phyloP scores from a whole-genome alignment of 2,113 vertebrate genomes.

The Aldabrachelys gigantea region DNA sequence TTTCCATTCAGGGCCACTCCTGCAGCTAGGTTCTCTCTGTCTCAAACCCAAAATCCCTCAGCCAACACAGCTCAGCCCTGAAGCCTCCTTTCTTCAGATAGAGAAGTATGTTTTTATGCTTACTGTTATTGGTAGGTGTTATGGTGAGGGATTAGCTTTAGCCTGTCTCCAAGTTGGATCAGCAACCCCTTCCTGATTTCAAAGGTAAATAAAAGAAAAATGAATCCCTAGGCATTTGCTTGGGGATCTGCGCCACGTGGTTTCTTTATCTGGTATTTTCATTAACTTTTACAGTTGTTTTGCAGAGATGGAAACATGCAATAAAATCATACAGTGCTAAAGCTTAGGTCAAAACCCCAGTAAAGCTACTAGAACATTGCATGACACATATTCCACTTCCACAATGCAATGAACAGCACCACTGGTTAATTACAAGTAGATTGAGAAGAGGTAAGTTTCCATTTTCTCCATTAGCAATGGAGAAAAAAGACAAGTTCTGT shows the following conservation, averaged over 20 bases:
- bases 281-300: not conserved
- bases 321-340: not conserved
- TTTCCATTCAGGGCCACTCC: not conserved
- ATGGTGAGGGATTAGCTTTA: not conserved
- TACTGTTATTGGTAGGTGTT: conserved; percentile 53
- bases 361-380: not conserved
- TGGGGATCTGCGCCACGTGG: not conserved
- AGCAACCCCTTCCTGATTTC: conserved; percentile 36
- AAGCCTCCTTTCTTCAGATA: conserved; percentile 41
- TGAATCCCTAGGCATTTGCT: not conserved
- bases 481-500: not conserved
- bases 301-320: not conserved
- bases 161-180: not conserved
- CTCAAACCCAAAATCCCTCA: conserved; percentile 13
- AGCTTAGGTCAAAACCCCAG: not conserved
- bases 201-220: not conserved
- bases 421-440: not conserved
- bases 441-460: not conserved
- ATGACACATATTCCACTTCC: not conserved
- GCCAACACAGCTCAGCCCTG: conserved; percentile 45
- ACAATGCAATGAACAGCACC: not conserved
- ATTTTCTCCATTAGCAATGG: not conserved
- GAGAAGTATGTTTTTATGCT: conserved; percentile 43
- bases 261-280: not conserved
- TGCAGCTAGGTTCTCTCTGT: not conserved